Conservation (phyloP, 1,140 invertebrate genomes). For the Araneus ventricosus region DNA sequence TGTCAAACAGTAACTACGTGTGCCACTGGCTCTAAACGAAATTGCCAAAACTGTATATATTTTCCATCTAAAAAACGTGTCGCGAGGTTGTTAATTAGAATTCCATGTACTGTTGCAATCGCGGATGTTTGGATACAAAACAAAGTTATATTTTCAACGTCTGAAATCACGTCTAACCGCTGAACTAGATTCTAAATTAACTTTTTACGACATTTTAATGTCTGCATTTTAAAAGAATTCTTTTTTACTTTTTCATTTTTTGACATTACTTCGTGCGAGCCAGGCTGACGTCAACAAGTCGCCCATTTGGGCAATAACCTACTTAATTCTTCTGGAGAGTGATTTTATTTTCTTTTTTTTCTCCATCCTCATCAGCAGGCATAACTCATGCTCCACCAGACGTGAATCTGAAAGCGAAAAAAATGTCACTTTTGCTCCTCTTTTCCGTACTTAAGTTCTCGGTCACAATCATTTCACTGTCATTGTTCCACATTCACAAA, state of each 20-base stretch:
- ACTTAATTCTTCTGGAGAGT: conserved; percentile 1
- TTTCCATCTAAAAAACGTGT: background rate
- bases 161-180: background rate
- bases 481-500: conserved; percentile 9
- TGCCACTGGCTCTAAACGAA: no score
- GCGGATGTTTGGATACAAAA: background rate
- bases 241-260: background rate
- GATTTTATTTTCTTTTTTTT: background rate
- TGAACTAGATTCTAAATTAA: conserved; percentile 18
- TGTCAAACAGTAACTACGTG: no score
- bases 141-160: background rate
- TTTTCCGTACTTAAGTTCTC: conserved; percentile 16
- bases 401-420: conserved; percentile 20
- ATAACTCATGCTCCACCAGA: conserved; percentile 4
- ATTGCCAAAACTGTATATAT: no score
- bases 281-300: background rate
- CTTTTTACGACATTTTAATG: background rate
- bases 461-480: conserved; percentile 3
- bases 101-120: background rate
- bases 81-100: background rate
- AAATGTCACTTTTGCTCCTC: background rate
- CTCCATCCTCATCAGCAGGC: background rate
- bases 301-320: conserved; percentile 10
- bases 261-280: background rate
- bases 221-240: background rate